A percentile compares a stretch with the other conserved stretches of the same genome.
Evolutionary conservation across 2,888 invertebrate species (phyloP).

Genomic region (Brenthis ino): DNA sequence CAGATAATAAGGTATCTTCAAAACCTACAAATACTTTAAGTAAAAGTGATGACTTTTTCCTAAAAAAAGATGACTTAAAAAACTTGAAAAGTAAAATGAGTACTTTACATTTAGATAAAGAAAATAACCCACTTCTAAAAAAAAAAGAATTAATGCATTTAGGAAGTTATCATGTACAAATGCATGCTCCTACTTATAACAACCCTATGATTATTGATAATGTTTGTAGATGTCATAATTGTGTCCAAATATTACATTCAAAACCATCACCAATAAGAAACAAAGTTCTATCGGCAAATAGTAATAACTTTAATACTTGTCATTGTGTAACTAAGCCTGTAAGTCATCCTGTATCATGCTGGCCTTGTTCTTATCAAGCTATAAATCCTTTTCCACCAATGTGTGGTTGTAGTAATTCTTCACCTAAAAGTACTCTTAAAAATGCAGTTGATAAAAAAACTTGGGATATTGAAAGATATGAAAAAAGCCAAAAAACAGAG

Average conservation of each 20-base stretch:
- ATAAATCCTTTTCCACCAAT: constrained; percentile 21
- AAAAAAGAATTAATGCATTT: constrained; percentile 55
- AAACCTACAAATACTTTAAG: constrained; percentile 52
- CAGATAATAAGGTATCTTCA: constrained; percentile 46
- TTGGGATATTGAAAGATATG: constrained; percentile 66
- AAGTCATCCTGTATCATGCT: constrained; percentile 25
- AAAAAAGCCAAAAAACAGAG: constrained; percentile 52
- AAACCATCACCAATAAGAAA: constrained; percentile 13
- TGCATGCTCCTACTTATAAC: constrained; percentile 2
- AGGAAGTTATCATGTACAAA: constrained; percentile 31
- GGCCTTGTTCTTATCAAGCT: constrained; percentile 34
- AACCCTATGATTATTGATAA: constrained; percentile 38
- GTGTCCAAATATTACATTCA: constrained; percentile 45
- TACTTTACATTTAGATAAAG: constrained; percentile 56
- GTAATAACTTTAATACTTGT: constrained; percentile 27
- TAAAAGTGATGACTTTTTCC: constrained; percentile 64
- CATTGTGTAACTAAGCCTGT: constrained; percentile 26
- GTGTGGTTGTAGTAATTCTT: constrained; percentile 42
- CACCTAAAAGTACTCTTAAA: constrained; percentile 36
- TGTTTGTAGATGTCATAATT: constrained; percentile 63
- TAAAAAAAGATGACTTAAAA: constrained; percentile 53
- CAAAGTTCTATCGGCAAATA: constrained; percentile 10
- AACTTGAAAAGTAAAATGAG: constrained; percentile 51
- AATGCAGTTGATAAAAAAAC: constrained; percentile 68
- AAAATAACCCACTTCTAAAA: constrained; percentile 55